Percentiles rank a stretch among this genome's conserved stretches.
Conservation (phyloP, 2,888 invertebrate species). For the Chrysodeixis includens region DNA sequence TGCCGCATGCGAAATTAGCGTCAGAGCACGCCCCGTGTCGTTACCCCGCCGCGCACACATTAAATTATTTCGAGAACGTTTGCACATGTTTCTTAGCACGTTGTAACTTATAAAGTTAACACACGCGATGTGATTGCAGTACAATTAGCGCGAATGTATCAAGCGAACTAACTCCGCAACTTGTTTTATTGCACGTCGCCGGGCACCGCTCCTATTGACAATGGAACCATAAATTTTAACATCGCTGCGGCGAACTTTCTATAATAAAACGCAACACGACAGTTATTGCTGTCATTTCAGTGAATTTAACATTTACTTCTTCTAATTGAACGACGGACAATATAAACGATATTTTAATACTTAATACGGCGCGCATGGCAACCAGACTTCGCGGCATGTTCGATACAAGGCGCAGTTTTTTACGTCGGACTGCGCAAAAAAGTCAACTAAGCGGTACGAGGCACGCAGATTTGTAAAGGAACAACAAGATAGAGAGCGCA, state of each 20-base stretch:
- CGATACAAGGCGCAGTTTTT: conserved; percentile 76
- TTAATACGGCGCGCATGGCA: conserved; percentile 56
- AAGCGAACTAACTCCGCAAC: conserved; percentile 43
- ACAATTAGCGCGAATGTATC: conserved; percentile 64
- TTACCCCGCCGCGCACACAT: conserved; percentile 65
- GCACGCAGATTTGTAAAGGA: conserved; percentile 81
- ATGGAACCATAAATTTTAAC: conserved; percentile 68
- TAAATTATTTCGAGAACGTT: conserved; percentile 76
- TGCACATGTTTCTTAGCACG: conserved; percentile 71
- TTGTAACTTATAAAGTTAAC: conserved; percentile 63
- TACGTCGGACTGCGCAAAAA: conserved; percentile 77
- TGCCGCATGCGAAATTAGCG: conserved; percentile 63
- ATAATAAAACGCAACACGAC: conserved; percentile 63
- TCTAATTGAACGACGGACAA: conserved; percentile 49
- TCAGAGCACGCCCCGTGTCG: conserved; percentile 58
- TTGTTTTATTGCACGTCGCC: conserved; percentile 42
- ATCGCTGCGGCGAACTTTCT: conserved; percentile 59
- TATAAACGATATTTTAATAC: conserved; percentile 51
- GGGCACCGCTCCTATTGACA: conserved; percentile 55
- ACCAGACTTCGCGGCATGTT: conserved; percentile 67
- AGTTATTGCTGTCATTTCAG: conserved; percentile 57
- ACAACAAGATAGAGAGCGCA: conserved; percentile 73
- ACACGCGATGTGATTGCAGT: conserved; percentile 59
- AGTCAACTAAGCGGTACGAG: conserved; percentile 75
- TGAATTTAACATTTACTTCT: conserved; percentile 54